These are phyloP conservation scores for Celastrina argiolus DNA, from an alignment of 2,888 invertebrate genomes.

Conservation along the genomic window DNA sequence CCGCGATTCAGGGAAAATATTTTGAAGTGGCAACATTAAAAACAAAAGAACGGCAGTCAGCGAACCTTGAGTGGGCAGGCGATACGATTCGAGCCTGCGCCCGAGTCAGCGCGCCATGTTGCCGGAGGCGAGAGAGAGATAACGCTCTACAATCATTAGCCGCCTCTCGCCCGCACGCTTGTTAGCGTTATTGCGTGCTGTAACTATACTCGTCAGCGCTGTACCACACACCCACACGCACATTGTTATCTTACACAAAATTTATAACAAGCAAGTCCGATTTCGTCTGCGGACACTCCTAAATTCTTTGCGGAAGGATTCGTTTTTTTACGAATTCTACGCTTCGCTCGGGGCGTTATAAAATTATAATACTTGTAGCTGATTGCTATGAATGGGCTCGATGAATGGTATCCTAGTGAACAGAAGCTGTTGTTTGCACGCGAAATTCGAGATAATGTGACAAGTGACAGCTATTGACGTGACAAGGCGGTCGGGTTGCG, in stretches of 20 bases:
- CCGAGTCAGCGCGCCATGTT: conserved; percentile 78
- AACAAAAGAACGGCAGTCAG: conserved; percentile 80
- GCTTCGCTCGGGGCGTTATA: conserved; percentile 54
- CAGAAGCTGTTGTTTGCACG: conserved; percentile 1
- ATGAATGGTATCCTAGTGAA: conserved; percentile 38
- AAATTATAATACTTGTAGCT: conserved; percentile 58
- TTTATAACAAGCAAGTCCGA: conserved; percentile 75
- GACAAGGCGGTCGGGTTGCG: not conserved
- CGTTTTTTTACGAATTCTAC: conserved; percentile 54
- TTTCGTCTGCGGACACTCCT: conserved; percentile 72
- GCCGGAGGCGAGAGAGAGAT: conserved; percentile 58
- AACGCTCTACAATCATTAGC: conserved; percentile 46
- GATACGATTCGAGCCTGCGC: conserved; percentile 82
- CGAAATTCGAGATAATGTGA: conserved; percentile 11
- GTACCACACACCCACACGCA: conserved; percentile 73
- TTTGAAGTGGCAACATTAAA: conserved; percentile 66
- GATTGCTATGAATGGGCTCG: conserved; percentile 54
- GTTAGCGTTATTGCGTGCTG: conserved; percentile 78
- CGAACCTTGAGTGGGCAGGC: conserved; percentile 81
- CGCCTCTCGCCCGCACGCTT: conserved; percentile 64
- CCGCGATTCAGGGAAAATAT: conserved; percentile 37
- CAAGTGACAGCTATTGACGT: not conserved
- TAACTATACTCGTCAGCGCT: conserved; percentile 76
- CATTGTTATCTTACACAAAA: conserved; percentile 76
- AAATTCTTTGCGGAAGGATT: conserved; percentile 74